Conservation (phyloP, 30 jellyfish, hydroid and myxozoan species). For the Rhopilema esculentum region DNA sequence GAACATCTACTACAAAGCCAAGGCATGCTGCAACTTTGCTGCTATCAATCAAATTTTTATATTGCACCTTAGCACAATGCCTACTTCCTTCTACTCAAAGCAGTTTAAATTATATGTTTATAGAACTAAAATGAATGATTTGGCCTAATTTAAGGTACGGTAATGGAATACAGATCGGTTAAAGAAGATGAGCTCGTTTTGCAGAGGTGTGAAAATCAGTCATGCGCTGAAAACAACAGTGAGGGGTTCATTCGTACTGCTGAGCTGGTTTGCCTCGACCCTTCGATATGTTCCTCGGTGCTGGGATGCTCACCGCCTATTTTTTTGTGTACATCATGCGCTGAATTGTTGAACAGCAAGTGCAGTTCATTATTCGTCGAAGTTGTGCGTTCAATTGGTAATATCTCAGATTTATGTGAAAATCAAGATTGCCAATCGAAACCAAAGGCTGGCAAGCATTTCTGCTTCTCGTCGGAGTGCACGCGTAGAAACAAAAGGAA, state of each 20-base stretch:
- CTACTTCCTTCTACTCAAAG: no score
- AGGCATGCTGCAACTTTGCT: no score
- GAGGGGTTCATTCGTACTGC: conserved; percentile 63
- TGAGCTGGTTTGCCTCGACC: conserved; percentile 79
- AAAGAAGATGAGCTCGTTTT: conserved; percentile 51
- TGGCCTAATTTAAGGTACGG: conserved; percentile 53
- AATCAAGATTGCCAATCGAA: conserved; percentile 60
- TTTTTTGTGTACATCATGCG: conserved; percentile 75
- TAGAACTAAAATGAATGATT: background rate
- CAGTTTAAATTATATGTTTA: no score
- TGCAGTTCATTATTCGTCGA: conserved; percentile 65
- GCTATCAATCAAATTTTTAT: no score
- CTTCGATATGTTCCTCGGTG: conserved; percentile 74
- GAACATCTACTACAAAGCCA: no score
- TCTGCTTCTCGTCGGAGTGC: conserved; percentile 87
- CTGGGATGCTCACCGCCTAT: conserved; percentile 82
- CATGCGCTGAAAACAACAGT: conserved; percentile 44
- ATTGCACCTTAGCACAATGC: no score
- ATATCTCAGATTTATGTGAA: conserved; percentile 83
- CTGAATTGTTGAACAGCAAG: conserved; percentile 16
- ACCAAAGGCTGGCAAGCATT: conserved; percentile 75
- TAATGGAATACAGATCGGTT: conserved; percentile 71
- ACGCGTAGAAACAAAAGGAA: conserved; percentile 62
- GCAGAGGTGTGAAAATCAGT: conserved; percentile 56
- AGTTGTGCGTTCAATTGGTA: conserved; percentile 74